phyloP scores from a whole-genome alignment of 2,113 vertebrate species.

The Protobothrops flavoviridis region DNA sequence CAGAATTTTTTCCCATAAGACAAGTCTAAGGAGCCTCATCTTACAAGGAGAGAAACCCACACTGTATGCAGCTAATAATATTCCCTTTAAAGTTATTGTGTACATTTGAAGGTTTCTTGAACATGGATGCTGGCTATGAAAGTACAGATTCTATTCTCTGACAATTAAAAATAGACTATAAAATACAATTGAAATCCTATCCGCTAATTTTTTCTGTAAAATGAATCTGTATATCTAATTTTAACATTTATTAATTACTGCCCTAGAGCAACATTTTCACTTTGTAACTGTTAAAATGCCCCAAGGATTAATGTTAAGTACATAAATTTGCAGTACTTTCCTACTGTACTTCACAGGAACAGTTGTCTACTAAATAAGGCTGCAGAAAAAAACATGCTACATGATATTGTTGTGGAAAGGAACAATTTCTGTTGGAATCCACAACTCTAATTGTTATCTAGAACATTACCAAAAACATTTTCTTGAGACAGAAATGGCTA shows the following conservation, averaged over 20 bases:
- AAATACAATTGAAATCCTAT: rapidly evolving
- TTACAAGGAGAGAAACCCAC: neutral
- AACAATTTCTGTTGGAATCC: constrained; percentile 26
- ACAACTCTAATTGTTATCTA: neutral
- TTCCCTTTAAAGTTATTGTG: neutral
- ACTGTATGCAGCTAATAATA: neutral
- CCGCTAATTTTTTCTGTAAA: neutral
- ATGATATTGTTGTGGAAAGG: constrained; percentile 15
- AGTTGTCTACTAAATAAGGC: constrained; percentile 10
- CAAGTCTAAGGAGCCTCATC: neutral
- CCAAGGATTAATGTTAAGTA: constrained; percentile 26
- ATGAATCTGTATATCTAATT: neutral
- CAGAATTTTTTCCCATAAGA: neutral
- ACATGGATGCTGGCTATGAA: neutral
- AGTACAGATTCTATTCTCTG: neutral
- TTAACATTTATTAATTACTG: neutral
- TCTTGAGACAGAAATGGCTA: constrained; percentile 42
- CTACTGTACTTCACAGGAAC: neutral
- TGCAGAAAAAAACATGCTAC: constrained; percentile 13
- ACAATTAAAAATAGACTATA: neutral
- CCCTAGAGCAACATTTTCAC: neutral
- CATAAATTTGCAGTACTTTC: constrained; percentile 3
- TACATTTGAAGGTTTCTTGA: neutral
- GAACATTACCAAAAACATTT: constrained; percentile 37
- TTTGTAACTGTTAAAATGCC: constrained; percentile 8